Percentiles rank a stretch among this genome's conserved stretches.
phyloP scores from a whole-genome alignment of 2,113 vertebrate genomes.

The Neogale vison region DNA sequence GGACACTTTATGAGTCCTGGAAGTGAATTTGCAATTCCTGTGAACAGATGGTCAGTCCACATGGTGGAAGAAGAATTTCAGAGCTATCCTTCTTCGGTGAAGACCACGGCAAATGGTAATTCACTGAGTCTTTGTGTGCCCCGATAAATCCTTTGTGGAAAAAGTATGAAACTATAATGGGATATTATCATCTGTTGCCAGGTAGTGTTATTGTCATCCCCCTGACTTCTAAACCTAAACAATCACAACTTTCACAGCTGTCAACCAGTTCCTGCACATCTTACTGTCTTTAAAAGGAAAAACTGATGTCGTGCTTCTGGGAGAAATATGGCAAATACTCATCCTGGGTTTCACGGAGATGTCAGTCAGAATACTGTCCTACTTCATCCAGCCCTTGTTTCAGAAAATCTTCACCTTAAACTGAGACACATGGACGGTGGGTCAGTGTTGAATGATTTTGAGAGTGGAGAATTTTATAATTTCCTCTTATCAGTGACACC shows the following conservation, averaged over 20 bases:
- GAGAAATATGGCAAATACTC: not conserved
- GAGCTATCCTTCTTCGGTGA: conserved; percentile 49
- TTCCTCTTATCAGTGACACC: not conserved
- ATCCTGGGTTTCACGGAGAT: not conserved
- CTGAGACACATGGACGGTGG: not conserved
- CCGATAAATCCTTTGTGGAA: not conserved
- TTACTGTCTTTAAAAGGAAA: not conserved
- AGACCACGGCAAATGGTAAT: conserved; percentile 69
- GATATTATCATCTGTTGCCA: not conserved
- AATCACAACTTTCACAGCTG: not conserved
- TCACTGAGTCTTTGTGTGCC: conserved; percentile 9
- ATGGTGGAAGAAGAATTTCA: conserved; percentile 62
- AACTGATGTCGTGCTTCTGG: not conserved
- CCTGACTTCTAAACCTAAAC: not conserved
- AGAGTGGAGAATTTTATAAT: not conserved
- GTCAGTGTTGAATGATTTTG: not conserved
- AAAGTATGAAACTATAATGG: not conserved
- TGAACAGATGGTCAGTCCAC: conserved; percentile 79
- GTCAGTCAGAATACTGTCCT: not conserved
- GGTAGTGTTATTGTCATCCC: not conserved
- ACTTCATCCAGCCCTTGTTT: not conserved
- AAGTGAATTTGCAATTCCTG: conserved; percentile 73
- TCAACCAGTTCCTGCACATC: not conserved
- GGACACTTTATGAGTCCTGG: conserved; percentile 77
- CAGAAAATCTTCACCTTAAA: conserved; percentile 13